phyloP scores from a whole-genome alignment of 2,113 vertebrate species.

The Embiotoca jacksoni region DNA sequence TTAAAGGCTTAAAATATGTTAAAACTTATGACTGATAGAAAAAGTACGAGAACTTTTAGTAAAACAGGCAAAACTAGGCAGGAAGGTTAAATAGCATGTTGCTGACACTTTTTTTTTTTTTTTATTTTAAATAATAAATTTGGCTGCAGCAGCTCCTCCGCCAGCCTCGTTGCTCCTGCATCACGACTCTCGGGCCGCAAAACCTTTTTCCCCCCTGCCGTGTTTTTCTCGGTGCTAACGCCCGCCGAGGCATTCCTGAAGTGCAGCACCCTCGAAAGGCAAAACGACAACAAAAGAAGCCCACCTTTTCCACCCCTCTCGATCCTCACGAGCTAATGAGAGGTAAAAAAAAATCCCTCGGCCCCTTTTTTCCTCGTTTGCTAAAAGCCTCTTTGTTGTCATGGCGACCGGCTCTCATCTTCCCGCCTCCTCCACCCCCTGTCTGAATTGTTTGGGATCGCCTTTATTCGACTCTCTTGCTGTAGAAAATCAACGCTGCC shows the following conservation, averaged over 20 bases:
- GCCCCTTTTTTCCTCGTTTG: constrained; percentile 5
- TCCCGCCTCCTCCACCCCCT: not conserved
- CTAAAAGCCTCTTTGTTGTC: constrained; percentile 64
- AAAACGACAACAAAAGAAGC: not conserved
- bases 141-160: too few relatives aligned
- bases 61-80: too few relatives aligned
- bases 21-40: too few relatives aligned
- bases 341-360: constrained; percentile 44
- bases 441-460: constrained; percentile 40
- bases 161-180: too few relatives aligned
- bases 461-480: constrained; percentile 13
- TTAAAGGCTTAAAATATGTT: too few relatives aligned
- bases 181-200: too few relatives aligned
- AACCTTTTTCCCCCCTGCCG: not conserved
- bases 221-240: not conserved
- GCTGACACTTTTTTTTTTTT: too few relatives aligned
- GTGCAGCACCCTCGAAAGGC: not conserved
- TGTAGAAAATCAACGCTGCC: constrained; percentile 10
- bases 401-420: constrained; percentile 33
- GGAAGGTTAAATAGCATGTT: too few relatives aligned
- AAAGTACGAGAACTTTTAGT: too few relatives aligned
- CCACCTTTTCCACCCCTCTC: constrained; percentile 26
- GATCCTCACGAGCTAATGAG: constrained; percentile 59
- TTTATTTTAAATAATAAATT: too few relatives aligned
- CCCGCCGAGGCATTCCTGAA: constrained; percentile 21